Evolutionary conservation across 2,888 invertebrate species (phyloP).

Genomic region (Caradrina clavipalpis): DNA sequence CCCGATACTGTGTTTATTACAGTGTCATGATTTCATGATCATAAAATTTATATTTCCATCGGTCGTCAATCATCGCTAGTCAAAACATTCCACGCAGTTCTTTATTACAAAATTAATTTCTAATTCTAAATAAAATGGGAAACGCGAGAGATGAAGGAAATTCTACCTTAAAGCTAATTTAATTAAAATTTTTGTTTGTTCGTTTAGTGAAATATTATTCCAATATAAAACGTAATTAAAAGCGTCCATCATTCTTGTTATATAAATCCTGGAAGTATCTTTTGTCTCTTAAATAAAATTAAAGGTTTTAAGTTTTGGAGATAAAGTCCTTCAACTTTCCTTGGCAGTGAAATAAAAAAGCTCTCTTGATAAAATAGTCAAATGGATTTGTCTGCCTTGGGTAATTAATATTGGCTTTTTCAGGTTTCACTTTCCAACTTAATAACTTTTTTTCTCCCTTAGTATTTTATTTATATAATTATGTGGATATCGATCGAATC

Average conservation of each 20-base stretch:
- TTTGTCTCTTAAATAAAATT: conserved; percentile 54
- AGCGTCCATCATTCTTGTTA: conserved; percentile 50
- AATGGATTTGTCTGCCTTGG: conserved; percentile 16
- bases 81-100: conserved; percentile 46
- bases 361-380: conserved; percentile 20
- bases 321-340: conserved; percentile 27
- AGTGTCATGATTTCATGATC: conserved; percentile 53
- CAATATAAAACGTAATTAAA: conserved; percentile 59
- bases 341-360: conserved; percentile 23
- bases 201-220: conserved; percentile 58
- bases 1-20: conserved; percentile 49
- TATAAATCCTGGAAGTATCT: conserved; percentile 49
- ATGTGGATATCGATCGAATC: background rate
- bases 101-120: conserved; percentile 48
- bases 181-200: conserved; percentile 54
- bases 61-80: conserved; percentile 52
- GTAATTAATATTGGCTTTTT: conserved; percentile 27
- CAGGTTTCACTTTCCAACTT: background rate
- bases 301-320: conserved; percentile 44
- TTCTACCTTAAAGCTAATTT: conserved; percentile 42
- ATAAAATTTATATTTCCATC: conserved; percentile 56
- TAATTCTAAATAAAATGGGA: conserved; percentile 43
- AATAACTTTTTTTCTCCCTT: background rate
- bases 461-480: too few relatives aligned
- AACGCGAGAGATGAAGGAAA: conserved; percentile 23